Evolutionary conservation across 2,888 invertebrate species (phyloP), one percentile per base, ranked within the genome.

Genomic region (Vannuccia rotundouncinata): DNA sequence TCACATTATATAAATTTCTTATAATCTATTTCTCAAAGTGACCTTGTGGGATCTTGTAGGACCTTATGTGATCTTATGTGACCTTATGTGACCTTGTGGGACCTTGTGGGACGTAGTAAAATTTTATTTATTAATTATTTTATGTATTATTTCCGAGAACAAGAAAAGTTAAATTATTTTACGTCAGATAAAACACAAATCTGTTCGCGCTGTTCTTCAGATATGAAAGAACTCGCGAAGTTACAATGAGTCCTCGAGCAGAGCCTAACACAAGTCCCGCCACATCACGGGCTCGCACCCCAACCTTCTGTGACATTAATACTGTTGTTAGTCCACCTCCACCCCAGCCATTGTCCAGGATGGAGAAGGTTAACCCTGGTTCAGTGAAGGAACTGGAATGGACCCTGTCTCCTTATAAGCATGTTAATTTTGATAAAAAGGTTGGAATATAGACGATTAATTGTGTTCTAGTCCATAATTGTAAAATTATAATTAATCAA

Each of bases 361-460:
- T 5, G 45, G 17, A 5, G 45, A 45, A 17, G 45, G 45, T 45
- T 17, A 5, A 10, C 17, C 45, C 45, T 17, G 17, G 45, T 10
- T 45, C 45, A 17, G 45, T 10, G 17, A 45, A 5, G 17, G 45
- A 45, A 17, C 10, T 73, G 2, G 13, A 73, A 25, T 73, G 73
- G 73, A 73, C 73, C 5, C 27, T 73, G 5, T 73, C 73, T 73
- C 73, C 73, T 22, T 73, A 73, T 22, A 73, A 5, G 73, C 73
- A 73, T 28, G 29, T 22, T 22, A 73, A 27, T 25, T 10, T 73
- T 25, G 73, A 73, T 73, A 73, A 73, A 27, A 73, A 73, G 29
- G 73, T 73, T 13, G 5, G 25, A 5, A 45, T 45, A 17, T 17
- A 45, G 5, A 17, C 45, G 17, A 10, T 45, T 45, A 10, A 45